Conservation (phyloP, 2,797 vertebrate species). For the Fratercula arctica region DNA sequence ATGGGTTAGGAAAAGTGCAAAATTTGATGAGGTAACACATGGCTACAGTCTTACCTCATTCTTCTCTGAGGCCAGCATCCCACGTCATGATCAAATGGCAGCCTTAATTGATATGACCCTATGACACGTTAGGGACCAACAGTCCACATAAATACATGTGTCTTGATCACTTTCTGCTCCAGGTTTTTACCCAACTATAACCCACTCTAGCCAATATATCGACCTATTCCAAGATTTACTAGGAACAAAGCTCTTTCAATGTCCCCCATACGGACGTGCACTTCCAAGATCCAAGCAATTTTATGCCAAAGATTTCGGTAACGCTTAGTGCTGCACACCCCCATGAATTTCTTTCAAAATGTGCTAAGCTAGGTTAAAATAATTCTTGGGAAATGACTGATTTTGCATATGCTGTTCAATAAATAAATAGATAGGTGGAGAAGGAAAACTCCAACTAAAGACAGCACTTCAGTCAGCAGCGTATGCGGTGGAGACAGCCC, state of each 20-base stretch:
- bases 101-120: background rate
- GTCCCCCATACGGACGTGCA: background rate
- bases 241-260: fast-evolving
- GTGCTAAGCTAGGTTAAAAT: background rate
- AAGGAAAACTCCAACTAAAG: background rate
- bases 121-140: background rate
- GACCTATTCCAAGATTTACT: background rate
- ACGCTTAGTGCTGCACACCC: background rate
- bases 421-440: background rate
- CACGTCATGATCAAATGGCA: background rate
- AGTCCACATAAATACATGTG: background rate
- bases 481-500: background rate
- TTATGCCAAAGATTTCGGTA: background rate
- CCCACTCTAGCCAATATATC: background rate
- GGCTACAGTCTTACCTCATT: background rate
- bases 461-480: background rate
- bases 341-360: background rate
- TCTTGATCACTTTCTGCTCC: background rate
- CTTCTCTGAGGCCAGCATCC: background rate
- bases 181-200: background rate
- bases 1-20: background rate
- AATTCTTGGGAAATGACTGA: background rate
- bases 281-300: background rate
- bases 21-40: background rate
- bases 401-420: background rate